Evolutionary conservation across 2,797 vertebrate genomes (phyloP), one percentile per base, ranked within the genome.

Genomic region (Lindbergichthys nudifrons): DNA sequence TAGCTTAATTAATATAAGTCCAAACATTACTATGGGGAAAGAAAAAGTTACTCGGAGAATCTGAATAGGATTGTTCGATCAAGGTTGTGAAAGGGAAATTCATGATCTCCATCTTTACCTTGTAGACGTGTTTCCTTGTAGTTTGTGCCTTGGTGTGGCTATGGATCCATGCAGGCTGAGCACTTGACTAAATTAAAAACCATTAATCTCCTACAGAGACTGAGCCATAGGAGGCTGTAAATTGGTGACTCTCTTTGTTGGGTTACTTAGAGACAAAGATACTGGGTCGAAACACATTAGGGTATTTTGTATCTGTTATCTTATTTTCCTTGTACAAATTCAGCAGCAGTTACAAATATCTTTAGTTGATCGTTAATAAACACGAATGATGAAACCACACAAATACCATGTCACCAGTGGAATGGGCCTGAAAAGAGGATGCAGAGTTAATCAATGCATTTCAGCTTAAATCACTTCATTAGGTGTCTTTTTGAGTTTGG

Each of bases 151-250:
- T 78, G n/a, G 65, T 69, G 75, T 53, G 58, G 26, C 19, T 61
- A 12, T 58, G 51, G 64, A 77, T 75, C 26, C 57, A 74, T 65
- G 75, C 66, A 70, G 69, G 61, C 77, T 57, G 64, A 74, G 59
- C 59, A 58, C 62, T 71, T 65, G 70, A 82, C 77, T 80, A 89
- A 91, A 92, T 92, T 75, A 92, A 87, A 36, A 78, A 42, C 62
- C 73, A 88, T 93, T 89, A 76, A 90, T 93, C 86, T 90, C 72
- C 51, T 46, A 63, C 71, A 60, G 77, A 87, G 76, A 70, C 85
- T 77, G 60, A 80, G 57, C 63, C 75, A 79, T 77, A 67, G 60
- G 77, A 86, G 87, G 73, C 76, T 76, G 68, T 64, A 81, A 76
- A 88, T 81, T 73, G 67, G 52, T 65, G 4, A 52, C 41, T 67